These are phyloP conservation scores for Oegoconia quadripuncta DNA, from an alignment of 2,888 invertebrate species.

Conservation along the genomic window DNA sequence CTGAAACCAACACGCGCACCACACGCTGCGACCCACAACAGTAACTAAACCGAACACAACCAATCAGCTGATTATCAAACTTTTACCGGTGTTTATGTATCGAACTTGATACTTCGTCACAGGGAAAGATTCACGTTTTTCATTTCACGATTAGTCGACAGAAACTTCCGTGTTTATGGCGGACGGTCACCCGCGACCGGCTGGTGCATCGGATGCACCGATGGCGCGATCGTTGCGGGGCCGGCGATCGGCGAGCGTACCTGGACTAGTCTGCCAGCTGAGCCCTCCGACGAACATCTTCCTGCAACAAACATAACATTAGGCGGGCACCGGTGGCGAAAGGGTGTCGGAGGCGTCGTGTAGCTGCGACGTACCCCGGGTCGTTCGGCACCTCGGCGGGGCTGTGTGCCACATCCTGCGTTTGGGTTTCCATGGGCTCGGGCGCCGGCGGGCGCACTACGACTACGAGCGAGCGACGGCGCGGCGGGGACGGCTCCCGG, in stretches of 20 bases:
- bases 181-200: constrained; percentile 45
- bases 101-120: constrained; percentile 48
- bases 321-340: constrained; percentile 38
- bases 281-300: constrained; percentile 99
- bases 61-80: constrained; percentile 77
- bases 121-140: constrained; percentile 45
- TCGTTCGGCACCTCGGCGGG: constrained; percentile 96
- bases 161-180: constrained; percentile 40
- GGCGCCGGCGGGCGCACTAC: constrained; percentile 75
- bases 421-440: constrained; percentile 85
- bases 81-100: constrained; percentile 68
- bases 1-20: constrained; percentile 37
- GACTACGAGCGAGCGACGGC: constrained; percentile 79
- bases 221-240: constrained; percentile 46
- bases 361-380: constrained; percentile 86
- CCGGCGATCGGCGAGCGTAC: constrained; percentile 80
- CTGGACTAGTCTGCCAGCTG: constrained; percentile 99
- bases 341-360: constrained; percentile 22
- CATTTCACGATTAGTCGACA: constrained; percentile 34
- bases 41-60: constrained; percentile 45
- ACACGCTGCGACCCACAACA: constrained; percentile 37
- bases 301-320: constrained; percentile 86
- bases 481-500: constrained; percentile 81
- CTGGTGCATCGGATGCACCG: constrained; percentile 59
- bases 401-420: constrained; percentile 89